phyloP scores from a whole-genome alignment of 2,888 invertebrate species.

The Drosophila nigricruria region DNA sequence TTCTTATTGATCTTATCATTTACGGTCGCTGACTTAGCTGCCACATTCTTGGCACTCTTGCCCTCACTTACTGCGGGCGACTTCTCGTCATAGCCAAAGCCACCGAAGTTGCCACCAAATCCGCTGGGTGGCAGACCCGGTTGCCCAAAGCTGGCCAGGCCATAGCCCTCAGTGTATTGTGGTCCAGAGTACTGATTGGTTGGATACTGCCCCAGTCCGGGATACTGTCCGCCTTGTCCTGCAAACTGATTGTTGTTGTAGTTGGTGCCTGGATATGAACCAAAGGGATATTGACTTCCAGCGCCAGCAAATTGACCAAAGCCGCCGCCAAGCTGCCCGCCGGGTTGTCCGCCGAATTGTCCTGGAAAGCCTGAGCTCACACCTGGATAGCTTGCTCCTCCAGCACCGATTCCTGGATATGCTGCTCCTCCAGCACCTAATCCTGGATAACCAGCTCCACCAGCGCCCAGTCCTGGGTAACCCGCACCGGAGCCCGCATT shows the following conservation, averaged over 20 bases:
- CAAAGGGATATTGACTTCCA: constrained; percentile 41
- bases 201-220: constrained; percentile 63
- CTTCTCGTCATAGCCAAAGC: constrained; percentile 72
- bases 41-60: constrained; percentile 68
- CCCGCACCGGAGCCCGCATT: background rate
- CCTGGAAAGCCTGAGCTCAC: constrained; percentile 9
- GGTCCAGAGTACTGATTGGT: constrained; percentile 51
- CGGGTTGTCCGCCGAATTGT: constrained; percentile 35
- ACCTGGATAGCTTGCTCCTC: constrained; percentile 11
- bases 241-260: constrained; percentile 44
- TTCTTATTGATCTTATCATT: constrained; percentile 75
- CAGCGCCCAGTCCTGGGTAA: constrained; percentile 2
- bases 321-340: constrained; percentile 34
- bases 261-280: constrained; percentile 43
- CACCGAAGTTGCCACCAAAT: constrained; percentile 42
- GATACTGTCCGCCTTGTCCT: constrained; percentile 50
- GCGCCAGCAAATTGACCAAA: constrained; percentile 35
- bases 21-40: constrained; percentile 43
- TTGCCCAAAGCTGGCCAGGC: constrained; percentile 57
- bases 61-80: constrained; percentile 57
- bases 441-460: constrained; percentile 17
- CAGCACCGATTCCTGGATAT: constrained; percentile 31
- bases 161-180: constrained; percentile 80
- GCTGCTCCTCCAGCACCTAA: constrained; percentile 19
- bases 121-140: constrained; percentile 42